Base-by-base conservation (phyloP, 2,888 invertebrate genomes). In the Aphodius sticticus region DNA sequence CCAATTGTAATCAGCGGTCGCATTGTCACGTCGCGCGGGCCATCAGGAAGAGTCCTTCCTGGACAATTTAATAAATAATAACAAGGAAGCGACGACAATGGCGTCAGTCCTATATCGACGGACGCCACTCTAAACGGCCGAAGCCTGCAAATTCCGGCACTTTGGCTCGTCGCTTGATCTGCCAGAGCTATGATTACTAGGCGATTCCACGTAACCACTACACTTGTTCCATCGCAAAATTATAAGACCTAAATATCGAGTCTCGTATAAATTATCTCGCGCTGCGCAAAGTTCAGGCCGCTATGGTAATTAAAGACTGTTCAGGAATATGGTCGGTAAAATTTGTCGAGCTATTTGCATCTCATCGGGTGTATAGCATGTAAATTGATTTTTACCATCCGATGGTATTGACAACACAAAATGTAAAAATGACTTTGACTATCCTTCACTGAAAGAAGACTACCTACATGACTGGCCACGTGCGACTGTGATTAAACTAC, bases 21-120 rank as follows among this genome's bases (percentile, higher is more conserved):
- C 12, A 53, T 53, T 53, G 53, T 53, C 9, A 53, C 53, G 53
- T 53, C 53, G 53, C 53, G 53, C 53, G 53, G 12, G 7, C 9
- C 53, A 53, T 53, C 53, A 12, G 53, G 53, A 53, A 53, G 9
- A 53, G 9, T 12, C 12, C 53, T 53, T 53, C 53, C 53, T 53
- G 53, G 53, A 53, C 53, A 53, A 53, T 53, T 53, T 53, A 53
- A 53, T 53, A 53, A 53, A 53, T 53, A 53, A 53, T 53, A 53
- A 53, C 53, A 53, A 53, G 53, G 53, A 53, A 53, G 53, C 53
- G 53, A 53, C 53, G 9, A 53, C 53, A 53, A 53, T 53, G 53
- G 53, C 53, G 53, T 53, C 53, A 53, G 12, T 53, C 53, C 53
- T 9, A 53, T 53, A 53, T 53, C 53, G 53, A 53, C 53, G 7